Evolutionary conservation across 2,888 invertebrate species (phyloP).

Genomic region (Margaritifera margaritifera): DNA sequence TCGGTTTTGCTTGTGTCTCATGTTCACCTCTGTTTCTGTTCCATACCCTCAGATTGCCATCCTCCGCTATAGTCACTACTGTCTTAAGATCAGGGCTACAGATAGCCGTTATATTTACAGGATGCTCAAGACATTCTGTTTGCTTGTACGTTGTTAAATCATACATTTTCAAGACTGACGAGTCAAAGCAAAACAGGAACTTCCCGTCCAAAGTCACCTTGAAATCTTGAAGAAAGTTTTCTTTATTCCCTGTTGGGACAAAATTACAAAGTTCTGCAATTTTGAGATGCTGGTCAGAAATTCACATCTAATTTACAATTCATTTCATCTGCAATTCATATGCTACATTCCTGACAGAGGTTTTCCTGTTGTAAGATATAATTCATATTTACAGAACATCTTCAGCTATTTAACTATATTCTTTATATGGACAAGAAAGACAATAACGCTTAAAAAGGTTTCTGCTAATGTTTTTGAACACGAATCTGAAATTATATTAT

Average conservation of each 20-base stretch:
- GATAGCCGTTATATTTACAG: constrained; percentile 28
- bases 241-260: constrained; percentile 27
- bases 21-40: constrained; percentile 37
- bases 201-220: constrained; percentile 32
- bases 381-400: too few relatives aligned
- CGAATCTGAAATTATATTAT: too few relatives aligned
- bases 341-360: too few relatives aligned
- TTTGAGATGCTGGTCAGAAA: too few relatives aligned
- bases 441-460: too few relatives aligned
- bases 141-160: constrained; percentile 28
- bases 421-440: too few relatives aligned
- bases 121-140: constrained; percentile 35
- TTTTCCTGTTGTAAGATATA: too few relatives aligned
- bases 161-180: constrained; percentile 24
- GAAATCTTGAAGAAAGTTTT: constrained; percentile 28
- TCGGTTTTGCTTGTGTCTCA: constrained; percentile 5
- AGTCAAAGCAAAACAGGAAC: constrained; percentile 37
- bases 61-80: constrained; percentile 49
- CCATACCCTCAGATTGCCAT: constrained; percentile 57
- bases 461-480: too few relatives aligned
- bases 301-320: too few relatives aligned
- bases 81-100: constrained; percentile 38
- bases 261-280: too few relatives aligned
- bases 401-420: too few relatives aligned
- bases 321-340: too few relatives aligned